Conservation (phyloP, 1,140 invertebrate genomes). For the Aphaenogaster ashmeadi region DNA sequence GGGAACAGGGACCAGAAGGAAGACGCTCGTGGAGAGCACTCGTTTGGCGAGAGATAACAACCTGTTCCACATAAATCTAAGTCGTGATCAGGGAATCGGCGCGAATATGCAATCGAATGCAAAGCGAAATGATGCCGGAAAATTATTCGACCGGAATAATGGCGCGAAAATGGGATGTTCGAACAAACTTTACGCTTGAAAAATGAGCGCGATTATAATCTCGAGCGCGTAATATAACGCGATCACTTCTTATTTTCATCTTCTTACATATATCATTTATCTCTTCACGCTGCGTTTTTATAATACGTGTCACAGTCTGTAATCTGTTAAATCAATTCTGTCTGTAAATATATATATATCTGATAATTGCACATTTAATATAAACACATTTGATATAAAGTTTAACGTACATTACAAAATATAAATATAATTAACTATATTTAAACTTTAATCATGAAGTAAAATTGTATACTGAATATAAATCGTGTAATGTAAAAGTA, state of each 20-base stretch:
- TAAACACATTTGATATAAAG: constrained; percentile 24
- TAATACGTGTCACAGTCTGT: not conserved
- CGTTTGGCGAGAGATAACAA: constrained; percentile 59
- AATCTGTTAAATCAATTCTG: not conserved
- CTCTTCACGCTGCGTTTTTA: not conserved
- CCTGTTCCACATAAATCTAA: constrained; percentile 61
- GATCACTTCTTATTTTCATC: not conserved
- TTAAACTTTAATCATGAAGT: not conserved
- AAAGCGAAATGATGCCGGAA: constrained; percentile 40
- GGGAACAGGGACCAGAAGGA: constrained; percentile 26
- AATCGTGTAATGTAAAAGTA: not conserved
- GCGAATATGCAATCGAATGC: constrained; percentile 50
- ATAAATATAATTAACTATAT: constrained; percentile 6
- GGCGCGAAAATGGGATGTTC: not conserved
- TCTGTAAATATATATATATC: not conserved
- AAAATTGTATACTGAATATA: not conserved
- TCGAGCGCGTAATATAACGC: not conserved
- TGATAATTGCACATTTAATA: not conserved
- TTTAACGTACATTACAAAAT: not conserved
- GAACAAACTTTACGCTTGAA: constrained; percentile 19
- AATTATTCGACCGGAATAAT: constrained; percentile 46
- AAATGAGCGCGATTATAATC: constrained; percentile 27
- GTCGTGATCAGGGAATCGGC: constrained; percentile 33
- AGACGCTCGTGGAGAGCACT: constrained; percentile 52
- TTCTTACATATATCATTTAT: not conserved